Evolutionary conservation across 2,797 vertebrate genomes (phyloP).

Genomic region (Diceros bicornis): DNA sequence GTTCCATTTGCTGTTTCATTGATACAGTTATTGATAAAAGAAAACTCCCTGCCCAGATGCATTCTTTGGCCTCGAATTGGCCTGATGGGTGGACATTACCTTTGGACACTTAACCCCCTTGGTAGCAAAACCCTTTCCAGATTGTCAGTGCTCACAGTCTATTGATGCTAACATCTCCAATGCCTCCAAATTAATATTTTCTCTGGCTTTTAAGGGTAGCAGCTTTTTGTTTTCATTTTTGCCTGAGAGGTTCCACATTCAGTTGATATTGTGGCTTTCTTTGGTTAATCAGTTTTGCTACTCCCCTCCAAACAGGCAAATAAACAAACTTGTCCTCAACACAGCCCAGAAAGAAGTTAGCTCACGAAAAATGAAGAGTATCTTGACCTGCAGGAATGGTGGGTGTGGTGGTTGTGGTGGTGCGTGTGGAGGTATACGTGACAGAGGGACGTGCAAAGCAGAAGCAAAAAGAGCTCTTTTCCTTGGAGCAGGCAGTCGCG

Average conservation of each 20-base stretch:
- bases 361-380: background rate
- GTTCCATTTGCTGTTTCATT: slow-evolving; percentile 69
- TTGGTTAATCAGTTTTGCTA: slow-evolving; percentile 29
- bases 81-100: slow-evolving; percentile 24
- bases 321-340: background rate
- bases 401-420: background rate
- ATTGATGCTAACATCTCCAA: slow-evolving; percentile 38
- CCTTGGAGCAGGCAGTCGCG: background rate
- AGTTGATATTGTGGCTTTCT: background rate
- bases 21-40: slow-evolving; percentile 68
- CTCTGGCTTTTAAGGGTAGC: background rate
- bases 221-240: slow-evolving; percentile 56
- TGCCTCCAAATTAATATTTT: slow-evolving; percentile 36
- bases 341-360: background rate
- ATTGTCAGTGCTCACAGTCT: background rate
- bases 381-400: background rate
- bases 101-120: slow-evolving; percentile 71
- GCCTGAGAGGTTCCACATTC: background rate
- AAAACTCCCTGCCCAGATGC: slow-evolving; percentile 64
- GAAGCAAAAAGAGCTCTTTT: background rate
- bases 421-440: background rate
- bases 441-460: background rate
- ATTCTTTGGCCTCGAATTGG: slow-evolving; percentile 67
- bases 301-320: background rate
- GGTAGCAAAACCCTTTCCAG: slow-evolving; percentile 50